Percentiles rank a stretch among this genome's conserved stretches.
Conservation (phyloP, 92 coral and sea anemone genomes). For the Phenganax subtilis region DNA sequence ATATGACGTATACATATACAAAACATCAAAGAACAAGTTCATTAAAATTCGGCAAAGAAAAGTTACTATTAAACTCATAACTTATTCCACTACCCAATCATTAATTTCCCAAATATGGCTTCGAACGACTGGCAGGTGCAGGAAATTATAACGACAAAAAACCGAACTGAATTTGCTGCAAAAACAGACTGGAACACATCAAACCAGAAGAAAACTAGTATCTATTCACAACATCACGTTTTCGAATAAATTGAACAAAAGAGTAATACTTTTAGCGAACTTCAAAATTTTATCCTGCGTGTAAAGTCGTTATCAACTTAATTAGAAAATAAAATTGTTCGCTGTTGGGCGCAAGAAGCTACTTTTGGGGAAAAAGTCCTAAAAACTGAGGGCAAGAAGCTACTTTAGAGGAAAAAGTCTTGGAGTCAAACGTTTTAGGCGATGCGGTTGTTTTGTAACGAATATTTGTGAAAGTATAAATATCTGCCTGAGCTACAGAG, state of each 20-base stretch:
- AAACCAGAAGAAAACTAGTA: not conserved
- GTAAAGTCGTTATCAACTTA: not conserved
- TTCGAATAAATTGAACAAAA: not conserved
- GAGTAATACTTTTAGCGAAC: not conserved
- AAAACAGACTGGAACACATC: not conserved
- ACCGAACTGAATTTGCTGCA: not conserved
- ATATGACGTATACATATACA: not conserved
- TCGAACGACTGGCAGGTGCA: constrained; percentile 5
- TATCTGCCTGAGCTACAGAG: too few species aligned
- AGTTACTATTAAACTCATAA: not conserved
- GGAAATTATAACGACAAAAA: not conserved
- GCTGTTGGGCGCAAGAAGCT: not conserved
- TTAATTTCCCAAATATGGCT: constrained; percentile 17
- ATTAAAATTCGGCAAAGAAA: not conserved
- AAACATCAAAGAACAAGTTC: not conserved
- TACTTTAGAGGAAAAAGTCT: too few species aligned
- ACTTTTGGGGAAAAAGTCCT: not conserved
- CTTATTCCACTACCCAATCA: constrained; percentile 6
- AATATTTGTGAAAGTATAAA: too few species aligned
- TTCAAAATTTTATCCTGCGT: not conserved
- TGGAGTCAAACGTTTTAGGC: too few species aligned
- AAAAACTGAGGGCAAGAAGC: too few species aligned
- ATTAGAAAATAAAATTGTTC: constrained; percentile 12
- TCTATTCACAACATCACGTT: not conserved
- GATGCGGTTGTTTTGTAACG: too few species aligned